Evolutionary conservation across 2,888 invertebrate genomes (phyloP).

Genomic region (Lutraria lutraria): DNA sequence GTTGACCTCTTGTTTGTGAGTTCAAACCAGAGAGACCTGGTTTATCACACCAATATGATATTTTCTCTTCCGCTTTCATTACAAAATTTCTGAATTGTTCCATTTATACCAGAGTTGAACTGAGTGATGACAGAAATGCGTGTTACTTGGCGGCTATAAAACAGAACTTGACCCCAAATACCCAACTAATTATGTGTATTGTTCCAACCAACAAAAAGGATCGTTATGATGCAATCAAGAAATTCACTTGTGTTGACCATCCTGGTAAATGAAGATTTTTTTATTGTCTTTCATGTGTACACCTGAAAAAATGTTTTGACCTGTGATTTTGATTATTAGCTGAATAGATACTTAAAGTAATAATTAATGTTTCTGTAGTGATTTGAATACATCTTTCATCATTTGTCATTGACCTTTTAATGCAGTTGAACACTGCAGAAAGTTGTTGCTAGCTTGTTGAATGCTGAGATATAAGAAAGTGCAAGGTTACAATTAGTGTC

Average conservation of each 20-base stretch:
- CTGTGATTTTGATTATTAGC: too few relatives aligned
- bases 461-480: neutral
- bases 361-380: too few relatives aligned
- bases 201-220: conserved; percentile 91
- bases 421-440: neutral
- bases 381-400: too few relatives aligned
- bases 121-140: conserved; percentile 78
- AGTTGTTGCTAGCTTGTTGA: neutral
- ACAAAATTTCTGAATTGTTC: neutral
- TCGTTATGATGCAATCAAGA: conserved; percentile 95
- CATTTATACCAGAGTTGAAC: conserved; percentile 62
- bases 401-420: too few relatives aligned
- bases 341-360: too few relatives aligned
- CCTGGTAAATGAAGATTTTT: conserved; percentile 87
- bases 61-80: too few relatives aligned
- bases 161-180: conserved; percentile 66
- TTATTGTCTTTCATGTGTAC: neutral
- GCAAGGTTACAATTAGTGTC: too few relatives aligned
- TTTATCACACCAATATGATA: too few relatives aligned
- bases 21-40: too few relatives aligned
- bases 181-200: conserved; percentile 88
- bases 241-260: conserved; percentile 88
- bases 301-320: too few relatives aligned
- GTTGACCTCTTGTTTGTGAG: too few relatives aligned
- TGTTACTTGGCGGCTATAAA: conserved; percentile 78